A percentile compares a stretch with the other conserved stretches of the same genome.
These are phyloP conservation scores for Drosophila mulleri DNA, from an alignment of 2,888 invertebrate species.

Conservation along the genomic window DNA sequence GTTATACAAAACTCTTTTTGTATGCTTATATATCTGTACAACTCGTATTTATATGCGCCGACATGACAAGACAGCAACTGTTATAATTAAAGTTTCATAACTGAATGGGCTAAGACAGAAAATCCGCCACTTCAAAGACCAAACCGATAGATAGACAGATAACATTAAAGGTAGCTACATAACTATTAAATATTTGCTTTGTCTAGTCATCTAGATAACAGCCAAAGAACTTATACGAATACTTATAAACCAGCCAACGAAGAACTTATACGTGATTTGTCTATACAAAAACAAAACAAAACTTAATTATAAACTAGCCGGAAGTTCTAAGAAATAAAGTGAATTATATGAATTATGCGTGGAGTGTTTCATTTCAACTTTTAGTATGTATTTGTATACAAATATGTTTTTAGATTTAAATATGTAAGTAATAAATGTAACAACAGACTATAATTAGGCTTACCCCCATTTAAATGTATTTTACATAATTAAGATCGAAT, in stretches of 20 bases:
- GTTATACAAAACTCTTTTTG: conserved; percentile 3
- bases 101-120: neutral
- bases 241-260: conserved; percentile 16
- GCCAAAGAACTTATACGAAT: conserved; percentile 1
- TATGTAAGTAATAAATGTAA: conserved; percentile 54
- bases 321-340: conserved; percentile 38
- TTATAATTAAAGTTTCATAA: conserved; percentile 3
- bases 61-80: neutral
- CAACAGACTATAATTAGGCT: conserved; percentile 64
- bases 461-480: conserved; percentile 60
- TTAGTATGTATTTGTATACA: conserved; percentile 20
- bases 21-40: conserved; percentile 1
- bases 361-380: conserved; percentile 20
- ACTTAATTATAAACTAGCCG: conserved; percentile 11
- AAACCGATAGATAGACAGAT: neutral
- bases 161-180: neutral
- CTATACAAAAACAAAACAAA: conserved; percentile 8
- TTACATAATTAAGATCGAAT: conserved; percentile 38
- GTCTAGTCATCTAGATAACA: conserved; percentile 5
- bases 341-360: neutral
- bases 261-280: conserved; percentile 12
- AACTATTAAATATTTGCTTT: conserved; percentile 26
- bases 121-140: conserved; percentile 4
- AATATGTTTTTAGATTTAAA: conserved; percentile 16
- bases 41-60: conserved; percentile 3